A percentile compares a stretch with the other conserved stretches of the same genome.
Conservation (phyloP, 2,797 vertebrate genomes). For the Syngnathus acus region DNA sequence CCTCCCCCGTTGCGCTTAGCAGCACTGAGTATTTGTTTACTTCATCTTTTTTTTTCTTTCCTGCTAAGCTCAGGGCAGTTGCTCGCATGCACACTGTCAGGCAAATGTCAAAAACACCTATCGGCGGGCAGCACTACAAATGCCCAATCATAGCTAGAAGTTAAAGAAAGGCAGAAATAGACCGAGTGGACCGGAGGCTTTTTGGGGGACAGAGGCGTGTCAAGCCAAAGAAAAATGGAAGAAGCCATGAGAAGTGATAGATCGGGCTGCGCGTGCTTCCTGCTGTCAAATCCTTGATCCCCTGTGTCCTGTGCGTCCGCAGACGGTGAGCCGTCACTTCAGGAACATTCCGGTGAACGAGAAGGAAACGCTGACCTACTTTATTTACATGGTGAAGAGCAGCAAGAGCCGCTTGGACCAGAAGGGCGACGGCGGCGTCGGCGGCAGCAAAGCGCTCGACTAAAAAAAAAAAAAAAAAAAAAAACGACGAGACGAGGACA, state of each 20-base stretch:
- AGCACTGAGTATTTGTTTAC: background rate
- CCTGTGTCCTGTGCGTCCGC: background rate
- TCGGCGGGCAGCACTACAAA: background rate
- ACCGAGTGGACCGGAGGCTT: background rate
- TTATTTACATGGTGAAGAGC: constrained; percentile 99
- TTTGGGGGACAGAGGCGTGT: background rate
- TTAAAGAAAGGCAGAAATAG: too few species aligned
- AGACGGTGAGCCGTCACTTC: constrained; percentile 99
- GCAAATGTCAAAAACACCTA: background rate
- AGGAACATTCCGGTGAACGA: constrained; percentile 97
- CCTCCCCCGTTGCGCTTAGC: constrained; percentile 1
- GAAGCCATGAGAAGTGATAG: too few species aligned
- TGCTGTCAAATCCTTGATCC: background rate
- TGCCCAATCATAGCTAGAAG: background rate
- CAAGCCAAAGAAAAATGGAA: too few species aligned
- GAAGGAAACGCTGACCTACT: constrained; percentile 96
- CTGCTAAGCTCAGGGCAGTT: background rate
- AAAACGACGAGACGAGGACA: background rate
- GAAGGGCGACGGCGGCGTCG: constrained; percentile 76
- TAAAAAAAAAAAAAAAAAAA: constrained; percentile 48
- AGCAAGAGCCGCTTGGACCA: constrained; percentile 96
- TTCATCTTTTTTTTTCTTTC: background rate
- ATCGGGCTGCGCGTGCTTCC: background rate
- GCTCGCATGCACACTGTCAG: background rate
- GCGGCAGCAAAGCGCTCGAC: constrained; percentile 84